Conservation (phyloP, 2,113 vertebrate species). For the Athene noctua region DNA sequence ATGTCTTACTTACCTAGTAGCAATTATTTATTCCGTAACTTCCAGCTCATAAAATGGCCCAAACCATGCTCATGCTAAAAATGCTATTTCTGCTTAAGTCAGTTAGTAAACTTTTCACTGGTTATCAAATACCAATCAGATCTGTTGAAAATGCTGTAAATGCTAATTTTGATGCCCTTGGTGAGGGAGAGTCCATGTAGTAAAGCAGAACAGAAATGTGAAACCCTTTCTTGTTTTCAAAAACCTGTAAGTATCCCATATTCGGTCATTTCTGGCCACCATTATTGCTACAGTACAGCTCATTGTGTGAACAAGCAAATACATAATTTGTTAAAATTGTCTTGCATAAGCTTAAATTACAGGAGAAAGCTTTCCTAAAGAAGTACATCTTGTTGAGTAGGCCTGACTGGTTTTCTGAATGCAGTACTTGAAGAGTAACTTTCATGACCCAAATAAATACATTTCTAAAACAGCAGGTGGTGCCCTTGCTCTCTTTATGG, state of each 20-base stretch:
- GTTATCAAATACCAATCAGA: not conserved
- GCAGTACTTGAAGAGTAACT: constrained; percentile 28
- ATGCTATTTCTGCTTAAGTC: not conserved
- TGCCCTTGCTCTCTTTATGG: constrained; percentile 21
- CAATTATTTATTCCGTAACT: not conserved
- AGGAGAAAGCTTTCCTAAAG: not conserved
- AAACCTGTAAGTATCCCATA: not conserved
- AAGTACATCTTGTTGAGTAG: not conserved
- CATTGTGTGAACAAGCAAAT: not conserved
- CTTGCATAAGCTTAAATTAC: not conserved
- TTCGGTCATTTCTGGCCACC: not conserved
- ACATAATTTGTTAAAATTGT: not conserved
- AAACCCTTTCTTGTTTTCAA: not conserved
- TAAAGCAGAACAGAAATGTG: not conserved
- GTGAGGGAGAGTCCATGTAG: not conserved
- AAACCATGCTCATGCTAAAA: not conserved
- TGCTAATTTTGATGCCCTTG: not conserved
- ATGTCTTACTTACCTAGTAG: not conserved
- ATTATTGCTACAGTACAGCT: not conserved
- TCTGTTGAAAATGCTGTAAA: not conserved
- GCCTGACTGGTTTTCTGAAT: not conserved
- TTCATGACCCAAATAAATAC: not conserved
- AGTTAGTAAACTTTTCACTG: not conserved
- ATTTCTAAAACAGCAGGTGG: constrained; percentile 32
- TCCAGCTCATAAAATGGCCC: not conserved